A percentile compares a stretch with the other conserved stretches of the same genome.
Conservation (phyloP, 2,113 vertebrate genomes). For the Myiozetetes cayanensis region DNA sequence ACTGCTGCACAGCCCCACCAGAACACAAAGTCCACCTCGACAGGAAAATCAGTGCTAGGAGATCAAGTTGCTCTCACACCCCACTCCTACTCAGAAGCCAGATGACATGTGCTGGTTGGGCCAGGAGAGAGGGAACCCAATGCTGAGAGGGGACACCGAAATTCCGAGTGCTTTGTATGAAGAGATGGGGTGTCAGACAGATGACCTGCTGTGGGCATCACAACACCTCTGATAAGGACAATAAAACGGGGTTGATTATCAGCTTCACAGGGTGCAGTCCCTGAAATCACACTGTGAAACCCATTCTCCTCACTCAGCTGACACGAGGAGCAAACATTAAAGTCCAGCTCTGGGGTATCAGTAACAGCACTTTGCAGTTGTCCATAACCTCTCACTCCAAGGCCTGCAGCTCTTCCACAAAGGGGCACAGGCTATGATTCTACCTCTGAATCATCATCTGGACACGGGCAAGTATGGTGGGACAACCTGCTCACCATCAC, state of each 20-base stretch:
- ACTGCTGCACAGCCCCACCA: accelerated
- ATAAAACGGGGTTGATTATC: not conserved
- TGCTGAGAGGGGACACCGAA: not conserved
- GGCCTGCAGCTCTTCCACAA: not conserved
- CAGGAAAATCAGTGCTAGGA: not conserved
- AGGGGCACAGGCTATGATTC: no score
- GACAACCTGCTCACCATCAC: not conserved
- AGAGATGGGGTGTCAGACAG: not conserved
- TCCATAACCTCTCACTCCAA: not conserved
- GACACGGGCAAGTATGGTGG: not conserved
- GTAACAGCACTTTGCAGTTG: not conserved
- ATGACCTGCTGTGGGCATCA: not conserved
- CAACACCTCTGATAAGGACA: not conserved
- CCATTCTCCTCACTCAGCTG: not conserved
- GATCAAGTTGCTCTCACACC: not conserved
- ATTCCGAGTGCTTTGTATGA: not conserved
- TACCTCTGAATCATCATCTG: not conserved
- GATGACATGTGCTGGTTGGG: not conserved
- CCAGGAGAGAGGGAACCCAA: not conserved
- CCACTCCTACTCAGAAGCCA: not conserved
- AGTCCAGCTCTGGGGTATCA: not conserved
- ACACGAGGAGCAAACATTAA: accelerated
- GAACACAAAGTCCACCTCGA: not conserved
- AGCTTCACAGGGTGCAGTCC: not conserved
- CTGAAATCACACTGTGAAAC: not conserved